Evolutionary conservation across 2,797 vertebrate genomes (phyloP), one percentile per base, ranked within the genome.

Genomic region (Epinephelus coioides): DNA sequence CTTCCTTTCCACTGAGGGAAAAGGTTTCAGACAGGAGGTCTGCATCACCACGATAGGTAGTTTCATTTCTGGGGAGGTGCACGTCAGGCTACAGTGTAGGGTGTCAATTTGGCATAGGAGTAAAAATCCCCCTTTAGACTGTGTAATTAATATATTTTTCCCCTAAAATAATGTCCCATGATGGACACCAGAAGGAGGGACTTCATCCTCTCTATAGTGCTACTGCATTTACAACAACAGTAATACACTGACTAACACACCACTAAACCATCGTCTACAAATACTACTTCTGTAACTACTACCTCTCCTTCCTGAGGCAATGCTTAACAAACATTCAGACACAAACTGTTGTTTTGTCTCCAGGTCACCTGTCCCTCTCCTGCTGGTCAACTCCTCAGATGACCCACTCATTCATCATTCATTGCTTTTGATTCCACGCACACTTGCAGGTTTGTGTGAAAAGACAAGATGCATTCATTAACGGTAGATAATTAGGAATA

Each of bases 401-500:
- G 98, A 99, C 86, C 98, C 98, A 0, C 92, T 99, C 51, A 93
- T 99, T 34, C 98, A 99, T 59, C 96, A 96, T 61, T 97, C 97
- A 38, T 95, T 99, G n/a, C 94, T n/a, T n/a, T n/a, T n/a, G n/a
- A 97, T 99, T 82, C 98, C 98, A 64, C 97, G 95, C 82, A 91
- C 96, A 49, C 96, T 99, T 34, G 96, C 98, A 93, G 97, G 98
- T 99, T 91, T 73, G 82, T 89, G 30, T 13, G 19, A 18, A 5
- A 2, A 56, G 8, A 12, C 6, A 1, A 17, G 3, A 57, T 34
- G n/a, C 2, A 21, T 30, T 70, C 14, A 19, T 63, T 21, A 40
- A 1, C 2, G 2, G 13, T 55, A 12, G 14, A 53, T 47, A 10
- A n/a, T 44, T 38, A 53, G 27, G n/a, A 14, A 2, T 21, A 50